phyloP scores from a whole-genome alignment of 2,888 invertebrate genomes.

The Syrphus vitripennis region DNA sequence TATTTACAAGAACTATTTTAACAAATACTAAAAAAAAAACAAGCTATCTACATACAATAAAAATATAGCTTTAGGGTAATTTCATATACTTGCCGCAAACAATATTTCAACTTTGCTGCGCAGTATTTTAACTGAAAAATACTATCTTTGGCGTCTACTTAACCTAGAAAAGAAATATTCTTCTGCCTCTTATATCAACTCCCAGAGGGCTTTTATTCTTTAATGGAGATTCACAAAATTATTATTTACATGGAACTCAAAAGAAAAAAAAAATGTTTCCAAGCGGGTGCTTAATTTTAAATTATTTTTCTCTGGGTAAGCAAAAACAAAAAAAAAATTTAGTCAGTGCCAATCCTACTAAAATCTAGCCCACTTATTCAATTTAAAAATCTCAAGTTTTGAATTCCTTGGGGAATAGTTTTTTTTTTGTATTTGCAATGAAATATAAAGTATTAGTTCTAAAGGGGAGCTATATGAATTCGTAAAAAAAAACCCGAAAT shows the following conservation, averaged over 20 bases:
- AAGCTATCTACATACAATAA: background rate
- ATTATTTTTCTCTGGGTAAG: conserved; percentile 5
- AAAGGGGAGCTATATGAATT: background rate
- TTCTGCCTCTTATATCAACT: background rate
- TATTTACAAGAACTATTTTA: background rate
- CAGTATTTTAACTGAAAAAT: background rate
- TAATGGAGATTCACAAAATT: conserved; percentile 68
- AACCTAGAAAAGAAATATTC: conserved; percentile 1
- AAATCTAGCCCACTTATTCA: conserved; percentile 54
- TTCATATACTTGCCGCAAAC: background rate
- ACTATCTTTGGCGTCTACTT: conserved; percentile 4
- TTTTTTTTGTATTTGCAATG: background rate
- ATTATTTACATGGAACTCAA: conserved; percentile 66
- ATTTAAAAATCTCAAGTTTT: conserved; percentile 41
- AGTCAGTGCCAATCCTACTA: conserved; percentile 29
- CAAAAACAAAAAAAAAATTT: background rate
- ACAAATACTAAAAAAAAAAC: background rate
- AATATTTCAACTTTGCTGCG: background rate
- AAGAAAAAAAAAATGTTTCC: conserved; percentile 44
- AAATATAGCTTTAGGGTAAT: background rate
- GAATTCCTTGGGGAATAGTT: conserved; percentile 22
- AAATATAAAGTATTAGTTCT: background rate
- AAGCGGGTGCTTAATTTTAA: conserved; percentile 40
- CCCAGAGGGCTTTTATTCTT: conserved; percentile 50
- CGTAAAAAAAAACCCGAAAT: background rate